These are phyloP conservation scores for Hippoglossus hippoglossus DNA, from an alignment of 2,797 vertebrate genomes.

Conservation along the genomic window DNA sequence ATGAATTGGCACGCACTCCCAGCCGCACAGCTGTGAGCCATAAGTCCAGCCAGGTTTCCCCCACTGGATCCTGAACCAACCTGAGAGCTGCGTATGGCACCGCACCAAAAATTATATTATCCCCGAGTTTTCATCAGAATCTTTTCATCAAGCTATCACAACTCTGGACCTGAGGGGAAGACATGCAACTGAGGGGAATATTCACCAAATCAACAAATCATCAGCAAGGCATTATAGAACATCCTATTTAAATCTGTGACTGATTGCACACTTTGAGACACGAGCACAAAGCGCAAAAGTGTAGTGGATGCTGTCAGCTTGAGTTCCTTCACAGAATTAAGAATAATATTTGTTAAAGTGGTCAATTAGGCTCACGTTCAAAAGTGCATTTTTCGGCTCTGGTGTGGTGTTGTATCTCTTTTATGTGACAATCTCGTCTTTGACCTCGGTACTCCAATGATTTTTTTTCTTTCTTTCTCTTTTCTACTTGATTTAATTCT, in stretches of 20 bases:
- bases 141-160: conserved; percentile 81
- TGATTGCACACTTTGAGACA: conserved; percentile 61
- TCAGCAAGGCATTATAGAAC: conserved; percentile 71
- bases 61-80: conserved; percentile 71
- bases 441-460: conserved; percentile 13
- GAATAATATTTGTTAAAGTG: conserved; percentile 49
- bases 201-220: conserved; percentile 79
- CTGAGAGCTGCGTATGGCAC: conserved; percentile 75
- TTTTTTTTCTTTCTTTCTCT: conserved; percentile 3
- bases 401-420: conserved; percentile 28
- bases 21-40: conserved; percentile 75
- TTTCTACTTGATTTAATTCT: conserved; percentile 32
- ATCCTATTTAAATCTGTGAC: conserved; percentile 70
- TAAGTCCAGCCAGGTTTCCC: conserved; percentile 65
- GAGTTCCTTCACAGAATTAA: conserved; percentile 53
- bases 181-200: conserved; percentile 68
- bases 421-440: conserved; percentile 25
- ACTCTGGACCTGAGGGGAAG: conserved; percentile 66
- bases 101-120: conserved; percentile 81
- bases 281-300: conserved; percentile 29
- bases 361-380: conserved; percentile 40
- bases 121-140: conserved; percentile 80
- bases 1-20: conserved; percentile 63
- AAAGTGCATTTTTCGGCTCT: conserved; percentile 20
- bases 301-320: conserved; percentile 24